A percentile compares a stretch with the other conserved stretches of the same genome.
Conservation (phyloP, 2,797 vertebrate genomes). For the Sphaeramia orbicularis region DNA sequence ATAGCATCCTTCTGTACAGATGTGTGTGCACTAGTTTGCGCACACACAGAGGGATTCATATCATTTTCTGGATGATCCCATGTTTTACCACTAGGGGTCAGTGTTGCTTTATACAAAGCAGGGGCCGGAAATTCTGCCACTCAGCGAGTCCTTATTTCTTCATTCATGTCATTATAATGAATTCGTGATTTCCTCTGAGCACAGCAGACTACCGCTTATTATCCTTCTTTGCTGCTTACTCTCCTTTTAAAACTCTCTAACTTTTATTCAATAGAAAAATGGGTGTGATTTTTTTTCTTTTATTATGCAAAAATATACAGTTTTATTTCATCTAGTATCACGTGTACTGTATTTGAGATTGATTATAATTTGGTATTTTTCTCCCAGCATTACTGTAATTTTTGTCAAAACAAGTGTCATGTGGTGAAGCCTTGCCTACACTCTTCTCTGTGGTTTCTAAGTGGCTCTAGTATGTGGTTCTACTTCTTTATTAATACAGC, state of each 20-base stretch:
- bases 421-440: slow-evolving; percentile 28
- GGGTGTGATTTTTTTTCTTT: slow-evolving; percentile 16
- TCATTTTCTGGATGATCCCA: slow-evolving; percentile 6
- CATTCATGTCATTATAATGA: slow-evolving; percentile 29
- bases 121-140: slow-evolving; percentile 2
- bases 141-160: slow-evolving; percentile 5
- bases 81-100: slow-evolving; percentile 79
- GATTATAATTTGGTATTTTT: not conserved
- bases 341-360: slow-evolving; percentile 7
- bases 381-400: slow-evolving; percentile 30
- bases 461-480: slow-evolving; percentile 55
- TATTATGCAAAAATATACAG: slow-evolving; percentile 6
- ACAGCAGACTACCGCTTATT: slow-evolving; percentile 27
- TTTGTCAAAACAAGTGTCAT: slow-evolving; percentile 20
- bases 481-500: slow-evolving; percentile 56
- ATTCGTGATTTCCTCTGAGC: slow-evolving; percentile 40
- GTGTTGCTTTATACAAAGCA: slow-evolving; percentile 75
- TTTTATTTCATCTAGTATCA: slow-evolving; percentile 2
- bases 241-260: slow-evolving; percentile 27
- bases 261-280: slow-evolving; percentile 29
- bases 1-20: slow-evolving; percentile 13
- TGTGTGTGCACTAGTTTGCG: not conserved
- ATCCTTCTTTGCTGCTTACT: slow-evolving; percentile 27
- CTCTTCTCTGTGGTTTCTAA: slow-evolving; percentile 22
- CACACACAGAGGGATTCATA: slow-evolving; percentile 23